Conservation (phyloP, 1,140 invertebrate genomes). For the Ips typographus region DNA sequence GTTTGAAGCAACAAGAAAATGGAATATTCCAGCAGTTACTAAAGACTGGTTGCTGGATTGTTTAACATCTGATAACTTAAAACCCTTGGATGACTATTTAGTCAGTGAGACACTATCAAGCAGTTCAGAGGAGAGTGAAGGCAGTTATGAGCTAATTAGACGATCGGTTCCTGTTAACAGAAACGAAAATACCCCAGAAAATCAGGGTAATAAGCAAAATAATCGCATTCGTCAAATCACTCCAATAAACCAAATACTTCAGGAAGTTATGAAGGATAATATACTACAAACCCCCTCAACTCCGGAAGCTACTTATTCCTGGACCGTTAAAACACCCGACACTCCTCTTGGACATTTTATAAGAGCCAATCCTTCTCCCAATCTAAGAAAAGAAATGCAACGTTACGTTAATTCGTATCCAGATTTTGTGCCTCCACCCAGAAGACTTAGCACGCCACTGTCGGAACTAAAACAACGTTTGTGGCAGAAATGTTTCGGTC, state of each 20-base stretch:
- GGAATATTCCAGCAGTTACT: conserved; percentile 74
- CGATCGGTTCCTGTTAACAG: too few species aligned
- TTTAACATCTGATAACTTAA: conserved; percentile 48
- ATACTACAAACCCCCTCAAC: conserved; percentile 38
- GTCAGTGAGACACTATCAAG: conserved; percentile 59
- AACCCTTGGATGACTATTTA: conserved; percentile 60
- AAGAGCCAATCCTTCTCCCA: conserved; percentile 55
- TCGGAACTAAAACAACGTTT: conserved; percentile 55
- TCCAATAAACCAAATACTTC: conserved; percentile 47
- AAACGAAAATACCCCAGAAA: too few species aligned
- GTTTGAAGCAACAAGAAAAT: conserved; percentile 80
- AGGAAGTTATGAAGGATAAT: conserved; percentile 41
- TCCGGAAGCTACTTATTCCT: conserved; percentile 39
- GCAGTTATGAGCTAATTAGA: too few species aligned
- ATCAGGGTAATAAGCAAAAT: too few species aligned
- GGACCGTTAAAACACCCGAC: conserved; percentile 57
- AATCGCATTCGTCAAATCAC: conserved; percentile 43
- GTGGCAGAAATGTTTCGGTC: conserved; percentile 47
- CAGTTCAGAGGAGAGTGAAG: background rate
- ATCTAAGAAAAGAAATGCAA: conserved; percentile 55
- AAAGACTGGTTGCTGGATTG: conserved; percentile 78
- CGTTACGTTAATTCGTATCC: conserved; percentile 56
- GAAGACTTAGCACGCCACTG: conserved; percentile 57
- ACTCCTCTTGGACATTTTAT: conserved; percentile 56
- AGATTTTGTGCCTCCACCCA: conserved; percentile 50